phyloP scores from a whole-genome alignment of 2,888 invertebrate species.

The Pachycephus smyrnensis region DNA sequence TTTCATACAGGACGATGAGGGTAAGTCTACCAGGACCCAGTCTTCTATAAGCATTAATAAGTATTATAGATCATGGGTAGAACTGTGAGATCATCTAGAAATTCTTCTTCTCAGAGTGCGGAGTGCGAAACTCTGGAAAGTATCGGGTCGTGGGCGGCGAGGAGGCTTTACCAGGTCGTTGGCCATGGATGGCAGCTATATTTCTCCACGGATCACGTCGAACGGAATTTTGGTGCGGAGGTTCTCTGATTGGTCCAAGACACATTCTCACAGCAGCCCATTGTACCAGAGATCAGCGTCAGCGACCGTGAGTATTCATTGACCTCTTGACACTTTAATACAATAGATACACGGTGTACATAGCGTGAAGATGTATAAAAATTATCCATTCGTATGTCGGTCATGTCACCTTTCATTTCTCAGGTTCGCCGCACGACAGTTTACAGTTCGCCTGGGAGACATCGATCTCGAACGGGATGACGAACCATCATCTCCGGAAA shows the following conservation, averaged over 20 bases:
- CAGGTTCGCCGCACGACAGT: slow-evolving; percentile 89
- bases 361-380: too few species aligned
- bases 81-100: background rate
- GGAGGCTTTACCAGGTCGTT: slow-evolving; percentile 84
- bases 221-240: slow-evolving; percentile 95
- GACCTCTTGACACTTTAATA: slow-evolving; percentile 1
- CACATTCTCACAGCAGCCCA: slow-evolving; percentile 93
- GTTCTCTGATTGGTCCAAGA: slow-evolving; percentile 83
- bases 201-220: slow-evolving; percentile 87
- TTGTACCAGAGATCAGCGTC: slow-evolving; percentile 90
- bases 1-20: slow-evolving; percentile 62
- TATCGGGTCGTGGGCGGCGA: slow-evolving; percentile 93
- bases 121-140: slow-evolving; percentile 83
- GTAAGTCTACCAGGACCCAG: slow-evolving; percentile 35
- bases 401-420: slow-evolving; percentile 25
- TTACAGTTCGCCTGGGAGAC: slow-evolving; percentile 90
- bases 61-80: too few species aligned
- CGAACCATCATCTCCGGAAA: slow-evolving; percentile 86
- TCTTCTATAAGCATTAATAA: too few species aligned
- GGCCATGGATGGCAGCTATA: slow-evolving; percentile 98
- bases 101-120: slow-evolving; percentile 76
- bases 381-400: too few species aligned
- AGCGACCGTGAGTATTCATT: slow-evolving; percentile 80
- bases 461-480: slow-evolving; percentile 87
- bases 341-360: background rate